Percentiles rank a stretch among this genome's conserved stretches.
Conservation (phyloP, 2,113 vertebrate species). For the Trogon melanurus region DNA sequence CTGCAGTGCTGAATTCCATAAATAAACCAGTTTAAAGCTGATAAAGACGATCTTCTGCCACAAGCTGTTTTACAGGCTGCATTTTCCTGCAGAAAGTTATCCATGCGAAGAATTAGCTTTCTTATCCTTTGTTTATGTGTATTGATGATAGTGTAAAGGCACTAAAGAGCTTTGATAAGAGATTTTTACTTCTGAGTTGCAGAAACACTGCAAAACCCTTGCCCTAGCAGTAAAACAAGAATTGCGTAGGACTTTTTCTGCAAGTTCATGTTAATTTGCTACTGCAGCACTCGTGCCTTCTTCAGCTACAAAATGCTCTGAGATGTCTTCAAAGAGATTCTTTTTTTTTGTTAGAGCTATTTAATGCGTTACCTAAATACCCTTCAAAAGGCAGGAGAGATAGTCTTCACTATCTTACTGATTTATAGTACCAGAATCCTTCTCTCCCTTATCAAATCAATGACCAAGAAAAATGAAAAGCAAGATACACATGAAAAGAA, state of each 20-base stretch:
- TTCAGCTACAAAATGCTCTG: not conserved
- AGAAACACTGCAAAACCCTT: not conserved
- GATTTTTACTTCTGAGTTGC: not conserved
- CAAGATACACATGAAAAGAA: not conserved
- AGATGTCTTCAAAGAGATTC: not conserved
- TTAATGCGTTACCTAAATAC: not conserved
- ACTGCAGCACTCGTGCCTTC: not conserved
- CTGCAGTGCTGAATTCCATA: slow-evolving; percentile 11
- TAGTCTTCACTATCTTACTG: not conserved
- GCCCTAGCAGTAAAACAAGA: not conserved
- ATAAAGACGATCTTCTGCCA: slow-evolving; percentile 8
- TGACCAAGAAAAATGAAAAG: not conserved
- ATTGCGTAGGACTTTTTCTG: not conserved
- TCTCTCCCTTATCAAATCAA: not conserved
- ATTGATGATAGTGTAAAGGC: slow-evolving; percentile 26
- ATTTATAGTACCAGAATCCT: not conserved
- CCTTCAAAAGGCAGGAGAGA: not conserved
- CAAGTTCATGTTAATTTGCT: not conserved
- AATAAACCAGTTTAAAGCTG: slow-evolving; percentile 15
- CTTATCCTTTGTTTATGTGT: slow-evolving; percentile 59
- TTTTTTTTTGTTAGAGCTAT: not conserved
- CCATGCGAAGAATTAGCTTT: slow-evolving; percentile 31
- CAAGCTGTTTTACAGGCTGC: slow-evolving; percentile 13
- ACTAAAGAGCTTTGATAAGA: slow-evolving; percentile 51
- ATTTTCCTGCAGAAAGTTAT: slow-evolving; percentile 43